These are phyloP conservation scores for Melipona quadrifasciata DNA, from an alignment of 1,140 invertebrate genomes.

Conservation along the genomic window DNA sequence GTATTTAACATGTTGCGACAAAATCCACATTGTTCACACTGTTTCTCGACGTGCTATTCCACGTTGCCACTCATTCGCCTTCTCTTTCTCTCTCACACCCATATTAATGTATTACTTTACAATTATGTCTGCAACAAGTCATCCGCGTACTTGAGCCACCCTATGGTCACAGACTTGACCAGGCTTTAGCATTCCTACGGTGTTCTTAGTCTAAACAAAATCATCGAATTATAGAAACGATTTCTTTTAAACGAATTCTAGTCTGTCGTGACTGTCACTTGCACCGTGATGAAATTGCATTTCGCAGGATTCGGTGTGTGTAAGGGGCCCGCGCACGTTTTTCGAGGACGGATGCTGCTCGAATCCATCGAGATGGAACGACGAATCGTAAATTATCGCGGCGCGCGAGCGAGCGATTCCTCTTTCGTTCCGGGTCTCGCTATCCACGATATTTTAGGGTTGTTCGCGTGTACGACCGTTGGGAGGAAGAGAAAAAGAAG, in stretches of 20 bases:
- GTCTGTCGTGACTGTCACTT: background rate
- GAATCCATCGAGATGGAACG: slow-evolving; percentile 51
- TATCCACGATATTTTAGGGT: slow-evolving; percentile 73
- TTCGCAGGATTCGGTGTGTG: background rate
- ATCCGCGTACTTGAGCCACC: too few species aligned
- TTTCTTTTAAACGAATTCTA: background rate
- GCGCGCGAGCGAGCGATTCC: slow-evolving; percentile 59
- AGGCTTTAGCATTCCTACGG: too few species aligned
- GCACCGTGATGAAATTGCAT: background rate
- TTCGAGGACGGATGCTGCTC: background rate
- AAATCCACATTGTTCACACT: too few species aligned
- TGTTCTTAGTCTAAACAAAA: too few species aligned
- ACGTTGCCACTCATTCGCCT: too few species aligned
- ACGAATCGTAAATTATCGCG: slow-evolving; percentile 73
- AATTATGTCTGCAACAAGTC: too few species aligned
- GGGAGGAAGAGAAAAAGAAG: slow-evolving; percentile 52
- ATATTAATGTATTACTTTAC: too few species aligned
- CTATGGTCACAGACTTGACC: too few species aligned
- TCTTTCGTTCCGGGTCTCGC: slow-evolving; percentile 69
- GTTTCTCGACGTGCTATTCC: too few species aligned
- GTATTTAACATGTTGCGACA: too few species aligned
- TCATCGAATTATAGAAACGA: background rate
- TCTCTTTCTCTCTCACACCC: too few species aligned
- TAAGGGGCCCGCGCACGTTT: background rate
- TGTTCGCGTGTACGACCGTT: slow-evolving; percentile 62